These are phyloP conservation scores for Margarornis squamiger DNA, from an alignment of 2,797 vertebrate genomes.

Conservation along the genomic window DNA sequence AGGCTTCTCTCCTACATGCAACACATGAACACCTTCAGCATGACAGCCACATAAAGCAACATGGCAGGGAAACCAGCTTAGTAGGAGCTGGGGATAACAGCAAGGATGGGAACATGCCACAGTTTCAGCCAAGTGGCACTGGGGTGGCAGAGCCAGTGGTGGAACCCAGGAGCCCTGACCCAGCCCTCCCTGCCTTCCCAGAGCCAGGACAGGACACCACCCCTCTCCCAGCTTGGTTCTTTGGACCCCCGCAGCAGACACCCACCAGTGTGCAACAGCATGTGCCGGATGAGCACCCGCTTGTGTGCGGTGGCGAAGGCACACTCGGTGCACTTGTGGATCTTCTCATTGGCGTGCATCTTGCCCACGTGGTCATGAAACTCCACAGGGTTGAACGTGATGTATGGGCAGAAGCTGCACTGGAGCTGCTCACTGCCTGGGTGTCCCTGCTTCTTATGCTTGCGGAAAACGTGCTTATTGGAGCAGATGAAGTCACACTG, in stretches of 20 bases:
- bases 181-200: neutral
- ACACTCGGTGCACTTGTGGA: conserved; percentile 90
- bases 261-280: conserved; percentile 92
- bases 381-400: conserved; percentile 92
- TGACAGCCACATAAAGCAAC: neutral
- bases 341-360: conserved; percentile 94
- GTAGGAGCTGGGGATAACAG: neutral
- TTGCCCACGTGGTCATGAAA: conserved; percentile 89
- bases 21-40: neutral
- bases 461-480: conserved; percentile 89
- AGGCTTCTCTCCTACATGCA: conserved; percentile 86
- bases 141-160: neutral
- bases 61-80: neutral
- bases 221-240: neutral
- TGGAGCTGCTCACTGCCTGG: conserved; percentile 81
- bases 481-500: conserved; percentile 94
- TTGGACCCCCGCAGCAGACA: accelerated
- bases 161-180: neutral
- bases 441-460: conserved; percentile 91
- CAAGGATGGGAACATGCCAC: neutral
- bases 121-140: neutral
- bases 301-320: conserved; percentile 91
- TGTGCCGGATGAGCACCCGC: conserved; percentile 91
- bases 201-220: neutral
- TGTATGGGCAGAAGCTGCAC: conserved; percentile 89